phyloP scores from a whole-genome alignment of 2,888 invertebrate species.

The Epicampocera succincta region DNA sequence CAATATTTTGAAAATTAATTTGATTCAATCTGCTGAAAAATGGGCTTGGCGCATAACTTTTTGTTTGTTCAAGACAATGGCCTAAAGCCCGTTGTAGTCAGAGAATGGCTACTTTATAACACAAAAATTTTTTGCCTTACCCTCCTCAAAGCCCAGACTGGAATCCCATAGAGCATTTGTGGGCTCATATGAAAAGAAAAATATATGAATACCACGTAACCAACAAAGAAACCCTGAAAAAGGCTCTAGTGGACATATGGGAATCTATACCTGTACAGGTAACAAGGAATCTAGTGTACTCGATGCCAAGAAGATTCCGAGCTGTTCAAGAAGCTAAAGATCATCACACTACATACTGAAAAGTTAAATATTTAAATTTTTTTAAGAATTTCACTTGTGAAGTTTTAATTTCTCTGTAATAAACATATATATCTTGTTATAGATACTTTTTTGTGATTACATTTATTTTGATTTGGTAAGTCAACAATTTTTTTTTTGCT shows the following conservation, averaged over 20 bases:
- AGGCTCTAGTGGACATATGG: too few relatives aligned
- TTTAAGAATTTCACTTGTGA: too few relatives aligned
- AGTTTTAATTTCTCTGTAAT: too few relatives aligned
- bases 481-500: too few relatives aligned
- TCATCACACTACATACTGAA: background rate
- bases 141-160: constrained; percentile 29
- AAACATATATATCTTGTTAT: too few relatives aligned
- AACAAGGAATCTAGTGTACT: background rate
- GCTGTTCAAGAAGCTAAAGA: background rate
- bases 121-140: background rate
- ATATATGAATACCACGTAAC: background rate
- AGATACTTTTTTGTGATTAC: too few relatives aligned
- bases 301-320: background rate
- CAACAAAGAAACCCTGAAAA: background rate
- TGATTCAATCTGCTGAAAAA: background rate
- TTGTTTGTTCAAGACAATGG: background rate
- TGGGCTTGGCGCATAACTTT: background rate
- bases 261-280: background rate
- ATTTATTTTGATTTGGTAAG: too few relatives aligned
- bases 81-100: background rate
- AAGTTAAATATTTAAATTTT: too few relatives aligned
- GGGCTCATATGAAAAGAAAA: background rate
- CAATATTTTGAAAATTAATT: constrained; percentile 1
- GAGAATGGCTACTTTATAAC: constrained; percentile 23
- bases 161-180: constrained; percentile 16